Evolutionary conservation across 35 echinoderm and acorn worm species (phyloP).

Genomic region (Antedon bifida): DNA sequence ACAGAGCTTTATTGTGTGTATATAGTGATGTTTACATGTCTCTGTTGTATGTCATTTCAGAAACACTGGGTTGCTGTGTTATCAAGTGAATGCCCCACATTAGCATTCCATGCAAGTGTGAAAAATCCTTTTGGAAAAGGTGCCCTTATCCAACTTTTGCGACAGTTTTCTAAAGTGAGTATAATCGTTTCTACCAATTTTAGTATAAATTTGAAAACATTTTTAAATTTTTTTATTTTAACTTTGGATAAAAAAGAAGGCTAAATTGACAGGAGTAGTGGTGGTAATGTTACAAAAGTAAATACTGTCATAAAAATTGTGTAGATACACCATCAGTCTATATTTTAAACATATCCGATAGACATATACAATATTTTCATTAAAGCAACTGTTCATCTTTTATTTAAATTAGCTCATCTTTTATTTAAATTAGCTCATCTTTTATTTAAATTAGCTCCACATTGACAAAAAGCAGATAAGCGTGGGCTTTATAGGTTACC

Average conservation of each 20-base stretch:
- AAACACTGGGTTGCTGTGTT: slow-evolving; percentile 93
- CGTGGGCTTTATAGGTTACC: slow-evolving; percentile 92
- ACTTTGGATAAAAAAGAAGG: too few species aligned
- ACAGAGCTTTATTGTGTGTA: too few species aligned
- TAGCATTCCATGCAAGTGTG: slow-evolving; percentile 88
- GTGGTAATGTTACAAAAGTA: too few species aligned
- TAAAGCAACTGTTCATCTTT: too few species aligned
- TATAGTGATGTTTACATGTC: too few species aligned
- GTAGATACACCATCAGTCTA: too few species aligned
- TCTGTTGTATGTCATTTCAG: slow-evolving; percentile 11
- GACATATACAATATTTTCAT: too few species aligned
- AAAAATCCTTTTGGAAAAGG: slow-evolving; percentile 98
- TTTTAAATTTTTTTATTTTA: not conserved
- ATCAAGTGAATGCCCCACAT: slow-evolving; percentile 65
- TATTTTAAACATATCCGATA: too few species aligned
- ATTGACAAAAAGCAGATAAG: slow-evolving; percentile 94
- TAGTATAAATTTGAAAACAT: not conserved
- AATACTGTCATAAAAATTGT: too few species aligned
- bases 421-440: too few species aligned
- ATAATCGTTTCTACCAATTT: not conserved
- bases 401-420: slow-evolving; percentile 30
- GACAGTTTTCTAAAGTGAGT: slow-evolving; percentile 98
- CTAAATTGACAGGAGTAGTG: too few species aligned
- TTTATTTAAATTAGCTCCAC: slow-evolving; percentile 39
- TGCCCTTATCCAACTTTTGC: slow-evolving; percentile 80